Evolutionary conservation across 2,888 invertebrate species (phyloP), one percentile per base, ranked within the genome.

Genomic region (Gryllus longicercus): DNA sequence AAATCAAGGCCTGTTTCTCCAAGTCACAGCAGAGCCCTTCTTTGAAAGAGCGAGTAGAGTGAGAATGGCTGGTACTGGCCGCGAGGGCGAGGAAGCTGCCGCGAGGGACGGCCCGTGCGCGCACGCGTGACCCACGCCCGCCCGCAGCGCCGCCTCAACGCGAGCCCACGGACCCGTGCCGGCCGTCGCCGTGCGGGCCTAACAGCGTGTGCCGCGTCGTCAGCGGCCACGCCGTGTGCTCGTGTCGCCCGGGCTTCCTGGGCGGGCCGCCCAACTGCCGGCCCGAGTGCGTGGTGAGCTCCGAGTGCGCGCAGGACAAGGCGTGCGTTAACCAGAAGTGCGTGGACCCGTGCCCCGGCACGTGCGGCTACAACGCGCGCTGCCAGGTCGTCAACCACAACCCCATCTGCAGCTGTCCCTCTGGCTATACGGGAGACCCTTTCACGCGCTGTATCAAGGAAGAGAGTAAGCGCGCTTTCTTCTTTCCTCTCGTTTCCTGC

Each of bases 261-360:
- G 96, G 96, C 77, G 91, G 92, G 51, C 94, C 95, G 51, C 95
- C 95, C n/a, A 90, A 90, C 83, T 93, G 93, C 87, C 90, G 92
- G 83, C 94, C 94, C 5, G 93, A 94, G 88, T 95, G 95, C 86
- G 92, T 93, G 82, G 91, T 91, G 82, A 94, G 93, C 85, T 91
- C 93, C 16, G 94, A 94, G 86, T 95, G 95, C 87, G 88, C 92
- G 38, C 85, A 83, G 25, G 84, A 86, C 80, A 84, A 81, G 87
- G 93, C 92, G 77, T 95, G 95, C 86, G 90, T 93, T 81, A 92
- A 91, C 85, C 90, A 91, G 85, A 92, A 92, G 86, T 95, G 95
- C 85, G 89, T 89, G 84, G 85, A 86, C 86, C 88, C 88, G 78
- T 87, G 88, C 82, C 86, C 87, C 14, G 87, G 87, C 78, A 85